Evolutionary conservation across 35 echinoderm and acorn worm genomes (phyloP).

Genomic region (Diadema setosum): DNA sequence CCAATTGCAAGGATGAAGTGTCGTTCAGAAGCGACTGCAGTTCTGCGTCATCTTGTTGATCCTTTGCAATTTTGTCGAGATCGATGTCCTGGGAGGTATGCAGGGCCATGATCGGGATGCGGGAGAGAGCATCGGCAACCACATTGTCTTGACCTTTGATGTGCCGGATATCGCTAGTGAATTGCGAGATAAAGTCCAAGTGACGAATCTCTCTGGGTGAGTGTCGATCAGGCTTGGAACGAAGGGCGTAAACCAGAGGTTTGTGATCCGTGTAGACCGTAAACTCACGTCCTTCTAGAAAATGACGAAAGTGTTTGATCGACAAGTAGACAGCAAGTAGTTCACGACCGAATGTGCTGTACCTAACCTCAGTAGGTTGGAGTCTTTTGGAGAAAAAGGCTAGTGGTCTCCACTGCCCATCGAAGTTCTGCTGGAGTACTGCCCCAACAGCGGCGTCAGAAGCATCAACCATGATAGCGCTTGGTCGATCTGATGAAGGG

Average conservation of each 20-base stretch:
- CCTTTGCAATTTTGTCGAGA: too few relatives aligned
- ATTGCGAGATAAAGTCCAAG: constrained; percentile 38
- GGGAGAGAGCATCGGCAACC: too few relatives aligned
- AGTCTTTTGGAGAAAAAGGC: constrained; percentile 23
- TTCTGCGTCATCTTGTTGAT: too few relatives aligned
- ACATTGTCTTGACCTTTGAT: too few relatives aligned
- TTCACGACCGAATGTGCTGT: constrained; percentile 44
- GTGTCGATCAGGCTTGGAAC: constrained; percentile 7
- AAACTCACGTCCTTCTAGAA: neutral
- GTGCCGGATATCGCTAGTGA: too few relatives aligned
- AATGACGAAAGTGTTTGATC: constrained; percentile 7
- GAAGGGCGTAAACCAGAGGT: constrained; percentile 28
- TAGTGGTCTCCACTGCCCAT: constrained; percentile 18
- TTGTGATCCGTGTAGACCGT: neutral
- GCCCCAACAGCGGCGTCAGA: constrained; percentile 46
- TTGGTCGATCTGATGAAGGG: too few relatives aligned
- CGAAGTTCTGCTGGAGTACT: constrained; percentile 19
- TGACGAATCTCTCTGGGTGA: constrained; percentile 44
- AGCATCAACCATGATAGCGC: constrained; percentile 31
- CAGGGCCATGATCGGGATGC: too few relatives aligned
- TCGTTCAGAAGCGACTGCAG: too few relatives aligned
- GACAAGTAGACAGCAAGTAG: constrained; percentile 25
- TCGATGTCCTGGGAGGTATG: too few relatives aligned
- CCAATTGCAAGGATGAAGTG: too few relatives aligned
- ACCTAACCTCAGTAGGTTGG: neutral